Evolutionary conservation across 53 echinoderm and acorn worm genomes (phyloP), one percentile per base, ranked within the genome.

Genomic region (Astropecten irregularis): DNA sequence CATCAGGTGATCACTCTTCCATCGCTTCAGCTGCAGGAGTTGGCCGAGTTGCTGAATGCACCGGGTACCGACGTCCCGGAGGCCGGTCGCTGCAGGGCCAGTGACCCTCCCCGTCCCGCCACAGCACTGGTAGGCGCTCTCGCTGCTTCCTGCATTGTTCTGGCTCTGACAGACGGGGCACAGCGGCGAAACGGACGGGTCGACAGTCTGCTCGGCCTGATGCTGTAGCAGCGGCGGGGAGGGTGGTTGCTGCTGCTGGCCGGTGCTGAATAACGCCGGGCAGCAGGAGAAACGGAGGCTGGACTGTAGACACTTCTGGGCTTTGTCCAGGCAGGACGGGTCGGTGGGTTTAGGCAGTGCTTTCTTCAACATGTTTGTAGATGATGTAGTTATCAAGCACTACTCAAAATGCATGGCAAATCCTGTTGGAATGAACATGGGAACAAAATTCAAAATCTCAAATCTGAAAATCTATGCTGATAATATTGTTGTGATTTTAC

Each of bases 1-100:
- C 82, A 86, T 86, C 52, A 88, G 68, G 82, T 82, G 90, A 49
- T 91, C 91, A 68, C 93, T 95, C 44, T 91, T 90, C 86, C 93
- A 95, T 40, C 91, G 86, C 63, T 86, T 93, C 83, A 89, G 83
- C 62, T 95, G 91, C 67, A 91, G 44, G 55, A 86, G 89, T 68
- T 91, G 91, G 28, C 93, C 89, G 16, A 66, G 56, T 15, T 76
- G 50, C 51, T 79, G 46, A 33, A 79, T 47, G 13, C 79, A 79
- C 19, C 38, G 79, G 15, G 44, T 79, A n/a, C 63, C 63, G 19
- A 48, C 19, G 6, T 46, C 61, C 30, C 31, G 37, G 9, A 40
- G 36, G 23, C 29, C 34, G 9, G 39, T 10, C 20, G 25, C 31
- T 8, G 47, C 40, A 15, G 6, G 6, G 42, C 61, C 14, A 32